These are phyloP conservation scores for Dynastes hyllus DNA, from an alignment of 2,888 invertebrate species.

Conservation along the genomic window DNA sequence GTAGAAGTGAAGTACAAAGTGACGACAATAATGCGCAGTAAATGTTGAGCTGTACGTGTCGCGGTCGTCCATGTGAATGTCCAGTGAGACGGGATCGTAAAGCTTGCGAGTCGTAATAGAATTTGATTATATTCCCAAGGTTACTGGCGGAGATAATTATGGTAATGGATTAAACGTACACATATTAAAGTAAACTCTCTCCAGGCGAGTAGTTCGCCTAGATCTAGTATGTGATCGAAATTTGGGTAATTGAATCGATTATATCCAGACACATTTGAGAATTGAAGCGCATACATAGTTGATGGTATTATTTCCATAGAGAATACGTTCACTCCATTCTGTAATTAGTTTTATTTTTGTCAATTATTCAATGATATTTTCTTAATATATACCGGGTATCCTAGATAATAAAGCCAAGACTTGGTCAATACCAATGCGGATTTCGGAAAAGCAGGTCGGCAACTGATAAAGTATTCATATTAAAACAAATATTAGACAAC, in stretches of 20 bases:
- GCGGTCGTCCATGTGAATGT: slow-evolving; percentile 13
- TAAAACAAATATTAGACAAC: no score
- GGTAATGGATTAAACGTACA: slow-evolving; percentile 19
- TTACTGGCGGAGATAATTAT: slow-evolving; percentile 10
- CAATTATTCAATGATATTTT: no score
- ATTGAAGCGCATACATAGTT: no score
- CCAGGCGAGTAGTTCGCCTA: background rate
- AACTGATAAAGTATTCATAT: no score
- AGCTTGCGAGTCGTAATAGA: slow-evolving; percentile 4
- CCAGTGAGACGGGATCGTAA: slow-evolving; percentile 12
- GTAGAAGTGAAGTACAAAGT: slow-evolving; percentile 10
- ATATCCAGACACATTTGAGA: background rate
- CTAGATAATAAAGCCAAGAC: no score
- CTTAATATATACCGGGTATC: no score
- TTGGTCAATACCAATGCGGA: no score
- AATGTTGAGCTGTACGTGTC: slow-evolving; percentile 23
- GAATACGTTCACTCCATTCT: background rate
- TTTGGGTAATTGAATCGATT: background rate
- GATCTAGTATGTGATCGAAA: background rate
- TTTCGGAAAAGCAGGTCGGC: no score
- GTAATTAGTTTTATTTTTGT: no score
- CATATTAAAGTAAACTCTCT: background rate
- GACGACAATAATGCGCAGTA: slow-evolving; percentile 19
- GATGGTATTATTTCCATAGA: no score
- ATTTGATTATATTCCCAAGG: slow-evolving; percentile 13